Evolutionary conservation across 2,797 vertebrate species (phyloP), one percentile per base, ranked within the genome.

Genomic region (Acestrorhynchus altus): DNA sequence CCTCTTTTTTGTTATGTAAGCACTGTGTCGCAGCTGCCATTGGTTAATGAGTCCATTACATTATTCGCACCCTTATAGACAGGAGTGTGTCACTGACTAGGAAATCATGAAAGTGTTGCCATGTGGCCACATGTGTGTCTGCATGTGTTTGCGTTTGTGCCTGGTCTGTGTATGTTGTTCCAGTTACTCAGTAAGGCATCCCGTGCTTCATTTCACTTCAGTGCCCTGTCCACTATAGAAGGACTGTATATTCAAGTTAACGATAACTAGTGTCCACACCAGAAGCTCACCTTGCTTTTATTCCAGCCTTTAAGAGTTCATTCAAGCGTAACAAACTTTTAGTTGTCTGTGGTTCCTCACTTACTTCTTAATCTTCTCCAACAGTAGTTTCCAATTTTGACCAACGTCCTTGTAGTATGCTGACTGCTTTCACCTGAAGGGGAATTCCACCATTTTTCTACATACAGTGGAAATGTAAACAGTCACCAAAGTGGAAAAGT

Each of bases 41-140:
- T 39, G 60, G 35, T 20, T 20, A 4, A 12, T 20, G 9, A 20
- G 31, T n/a, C 28, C 16, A 35, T 64, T 40, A 22, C 18, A 39
- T 64, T 64, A 60, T 64, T 64, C 5, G 18, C 60, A 64, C 60
- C 60, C 60, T 42, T 40, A 15, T 22, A 42, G n/a, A 22, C 60
- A 64, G 10, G 60, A 64, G 35, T 64, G 60, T 64, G 35, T 64
- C 4, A 40, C 35, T 6, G 11, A n/a, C 4, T n/a, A 42, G 39
- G 60, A 12, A 24, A n/a, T 64, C 35, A 20, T 64, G 8, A 42
- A 42, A 64, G 35, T 18, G 16, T 1, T n/a, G 24, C 56, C 8
- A 1, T 54, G 52, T 22, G 20, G n/a, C 16, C 51, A 1, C 47
- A 54, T 22, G 51, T 54, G 51, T 22, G 9, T 24, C 22, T 24